These are phyloP conservation scores for Hermodice carunculata DNA, from an alignment of 2,888 invertebrate genomes.

Conservation along the genomic window DNA sequence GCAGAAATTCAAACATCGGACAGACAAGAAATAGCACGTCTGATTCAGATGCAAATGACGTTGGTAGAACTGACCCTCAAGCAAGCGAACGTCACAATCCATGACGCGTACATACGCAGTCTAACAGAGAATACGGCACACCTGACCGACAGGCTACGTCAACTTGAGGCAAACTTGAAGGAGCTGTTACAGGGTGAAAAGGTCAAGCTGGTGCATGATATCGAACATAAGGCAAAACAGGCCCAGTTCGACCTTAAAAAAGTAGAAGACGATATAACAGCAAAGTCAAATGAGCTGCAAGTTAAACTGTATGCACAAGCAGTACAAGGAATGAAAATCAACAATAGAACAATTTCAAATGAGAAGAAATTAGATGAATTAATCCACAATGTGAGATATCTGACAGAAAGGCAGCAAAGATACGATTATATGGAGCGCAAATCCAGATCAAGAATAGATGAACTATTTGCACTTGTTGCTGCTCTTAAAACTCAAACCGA, in stretches of 20 bases:
- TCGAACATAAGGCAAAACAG: no score
- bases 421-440: no score
- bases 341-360: background rate
- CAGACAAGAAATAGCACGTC: constrained; percentile 8
- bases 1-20: background rate
- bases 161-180: constrained; percentile 1
- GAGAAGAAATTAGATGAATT: constrained; percentile 1
- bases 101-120: constrained; percentile 7
- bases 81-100: constrained; percentile 11
- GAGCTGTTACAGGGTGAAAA: background rate
- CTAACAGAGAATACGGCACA: constrained; percentile 6
- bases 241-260: background rate
- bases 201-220: background rate
- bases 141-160: constrained; percentile 2
- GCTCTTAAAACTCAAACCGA: no score
- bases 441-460: no score
- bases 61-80: constrained; percentile 13
- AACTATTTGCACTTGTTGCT: no score
- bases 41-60: constrained; percentile 7
- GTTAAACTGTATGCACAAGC: background rate
- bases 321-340: background rate
- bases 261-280: background rate
- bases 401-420: no score
- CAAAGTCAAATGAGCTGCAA: background rate
- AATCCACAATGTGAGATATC: background rate